Percentiles rank a stretch among this genome's conserved stretches.
Conservation (phyloP, 2,797 vertebrate species). For the Clamator glandarius region DNA sequence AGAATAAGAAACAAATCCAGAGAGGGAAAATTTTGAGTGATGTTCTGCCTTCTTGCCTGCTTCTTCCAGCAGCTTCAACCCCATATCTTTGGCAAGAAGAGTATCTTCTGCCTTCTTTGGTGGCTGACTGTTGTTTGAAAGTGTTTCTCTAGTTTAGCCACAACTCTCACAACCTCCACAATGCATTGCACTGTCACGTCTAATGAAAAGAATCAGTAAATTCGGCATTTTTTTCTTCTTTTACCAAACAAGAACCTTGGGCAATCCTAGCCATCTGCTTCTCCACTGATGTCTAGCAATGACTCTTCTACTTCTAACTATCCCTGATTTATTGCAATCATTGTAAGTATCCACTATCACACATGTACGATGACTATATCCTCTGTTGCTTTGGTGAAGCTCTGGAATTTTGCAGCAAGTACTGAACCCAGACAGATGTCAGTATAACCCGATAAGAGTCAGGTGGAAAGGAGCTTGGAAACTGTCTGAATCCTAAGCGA, state of each 20-base stretch:
- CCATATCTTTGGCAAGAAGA: not conserved
- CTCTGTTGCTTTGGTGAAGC: not conserved
- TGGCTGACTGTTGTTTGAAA: not conserved
- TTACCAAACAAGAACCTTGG: not conserved
- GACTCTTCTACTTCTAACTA: not conserved
- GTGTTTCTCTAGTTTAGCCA: not conserved
- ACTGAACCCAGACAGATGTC: not conserved
- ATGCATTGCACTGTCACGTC: not conserved
- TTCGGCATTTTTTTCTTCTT: not conserved
- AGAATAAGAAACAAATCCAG: not conserved
- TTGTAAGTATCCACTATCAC: not conserved
- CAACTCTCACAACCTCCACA: not conserved
- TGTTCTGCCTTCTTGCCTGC: not conserved
- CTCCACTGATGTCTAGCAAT: not conserved
- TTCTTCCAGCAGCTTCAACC: not conserved
- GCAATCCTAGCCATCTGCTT: not conserved
- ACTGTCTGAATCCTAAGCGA: not conserved
- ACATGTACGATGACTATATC: not conserved
- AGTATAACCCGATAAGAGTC: not conserved
- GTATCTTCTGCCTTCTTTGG: not conserved
- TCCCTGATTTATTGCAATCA: not conserved
- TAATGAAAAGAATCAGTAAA: not conserved
- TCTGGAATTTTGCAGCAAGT: not conserved
- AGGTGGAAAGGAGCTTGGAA: not conserved
- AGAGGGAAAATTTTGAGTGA: not conserved